These are phyloP conservation scores for Craseonycteris thonglongyai DNA, from an alignment of 2,113 vertebrate genomes.

Conservation along the genomic window DNA sequence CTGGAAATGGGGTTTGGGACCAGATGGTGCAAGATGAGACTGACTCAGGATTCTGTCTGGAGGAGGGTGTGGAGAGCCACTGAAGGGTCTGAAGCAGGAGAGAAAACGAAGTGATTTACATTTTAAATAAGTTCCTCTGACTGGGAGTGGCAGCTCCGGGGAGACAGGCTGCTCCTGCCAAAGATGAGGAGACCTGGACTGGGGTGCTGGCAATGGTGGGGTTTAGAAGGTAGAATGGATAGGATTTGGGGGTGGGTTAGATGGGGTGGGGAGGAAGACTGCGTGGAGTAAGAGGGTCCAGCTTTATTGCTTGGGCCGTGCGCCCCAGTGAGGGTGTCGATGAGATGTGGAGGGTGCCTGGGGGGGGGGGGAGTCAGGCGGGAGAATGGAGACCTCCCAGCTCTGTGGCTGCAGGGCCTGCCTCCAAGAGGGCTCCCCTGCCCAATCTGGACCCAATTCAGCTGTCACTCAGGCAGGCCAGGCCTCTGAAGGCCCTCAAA, in stretches of 20 bases:
- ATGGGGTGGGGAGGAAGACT: not conserved
- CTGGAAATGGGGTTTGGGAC: not conserved
- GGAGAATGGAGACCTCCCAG: constrained; percentile 85
- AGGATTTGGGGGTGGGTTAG: not conserved
- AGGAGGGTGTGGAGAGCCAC: no score
- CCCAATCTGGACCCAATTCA: constrained; percentile 82
- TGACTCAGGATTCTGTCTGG: not conserved
- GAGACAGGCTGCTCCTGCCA: not conserved
- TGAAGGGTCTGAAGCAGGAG: not conserved
- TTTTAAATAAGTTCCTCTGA: not conserved
- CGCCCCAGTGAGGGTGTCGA: not conserved
- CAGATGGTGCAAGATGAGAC: not conserved
- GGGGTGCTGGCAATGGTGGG: not conserved
- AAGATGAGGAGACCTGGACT: not conserved
- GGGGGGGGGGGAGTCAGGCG: not conserved
- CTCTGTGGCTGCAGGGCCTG: constrained; percentile 86
- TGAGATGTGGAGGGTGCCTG: not conserved
- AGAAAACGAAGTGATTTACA: constrained; percentile 7
- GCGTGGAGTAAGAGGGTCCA: not conserved
- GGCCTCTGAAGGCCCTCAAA: constrained; percentile 90
- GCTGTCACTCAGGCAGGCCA: constrained; percentile 91
- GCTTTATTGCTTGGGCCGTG: not conserved
- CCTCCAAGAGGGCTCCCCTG: constrained; percentile 80
- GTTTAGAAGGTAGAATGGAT: not conserved
- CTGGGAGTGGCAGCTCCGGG: not conserved